Percentiles rank a stretch among this genome's conserved stretches.
Evolutionary conservation across 2,888 invertebrate genomes (phyloP).

Genomic region (Xestia rhomboidea): DNA sequence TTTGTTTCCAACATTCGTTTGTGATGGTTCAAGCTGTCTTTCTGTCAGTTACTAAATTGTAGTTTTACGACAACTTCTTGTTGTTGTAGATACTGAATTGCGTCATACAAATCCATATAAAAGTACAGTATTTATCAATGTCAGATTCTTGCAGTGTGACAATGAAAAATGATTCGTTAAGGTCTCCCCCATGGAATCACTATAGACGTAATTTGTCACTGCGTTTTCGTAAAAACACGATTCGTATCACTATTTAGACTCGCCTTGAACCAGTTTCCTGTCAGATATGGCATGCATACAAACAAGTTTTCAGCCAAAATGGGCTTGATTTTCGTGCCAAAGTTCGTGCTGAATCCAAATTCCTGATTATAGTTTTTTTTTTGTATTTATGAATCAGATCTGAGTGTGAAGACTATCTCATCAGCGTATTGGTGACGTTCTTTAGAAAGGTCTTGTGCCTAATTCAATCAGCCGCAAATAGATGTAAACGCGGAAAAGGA

Average conservation of each 20-base stretch:
- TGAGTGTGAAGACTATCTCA: neutral
- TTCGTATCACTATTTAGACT: slow-evolving; percentile 57
- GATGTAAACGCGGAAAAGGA: no score
- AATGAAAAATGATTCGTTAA: slow-evolving; percentile 57
- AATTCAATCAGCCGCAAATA: neutral
- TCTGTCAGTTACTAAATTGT: neutral
- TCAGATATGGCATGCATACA: slow-evolving; percentile 47
- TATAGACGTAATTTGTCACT: slow-evolving; percentile 50
- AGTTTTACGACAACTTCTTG: neutral
- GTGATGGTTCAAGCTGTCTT: neutral
- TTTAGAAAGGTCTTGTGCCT: neutral
- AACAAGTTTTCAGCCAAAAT: slow-evolving; percentile 36
- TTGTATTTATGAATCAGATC: neutral
- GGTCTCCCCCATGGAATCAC: slow-evolving; percentile 31
- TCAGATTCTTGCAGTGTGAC: slow-evolving; percentile 34
- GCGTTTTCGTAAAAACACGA: slow-evolving; percentile 49
- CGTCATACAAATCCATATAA: neutral
- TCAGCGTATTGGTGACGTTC: no score
- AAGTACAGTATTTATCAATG: slow-evolving; percentile 28
- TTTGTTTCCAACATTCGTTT: neutral
- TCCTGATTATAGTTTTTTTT: neutral
- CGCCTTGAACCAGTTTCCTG: slow-evolving; percentile 62
- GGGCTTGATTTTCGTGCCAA: slow-evolving; percentile 33
- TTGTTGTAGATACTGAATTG: neutral
- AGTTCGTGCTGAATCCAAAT: slow-evolving; percentile 4